Evolutionary conservation across 1,140 invertebrate species (phyloP), one percentile per base, ranked within the genome.

Genomic region (Heterodera carotae): DNA sequence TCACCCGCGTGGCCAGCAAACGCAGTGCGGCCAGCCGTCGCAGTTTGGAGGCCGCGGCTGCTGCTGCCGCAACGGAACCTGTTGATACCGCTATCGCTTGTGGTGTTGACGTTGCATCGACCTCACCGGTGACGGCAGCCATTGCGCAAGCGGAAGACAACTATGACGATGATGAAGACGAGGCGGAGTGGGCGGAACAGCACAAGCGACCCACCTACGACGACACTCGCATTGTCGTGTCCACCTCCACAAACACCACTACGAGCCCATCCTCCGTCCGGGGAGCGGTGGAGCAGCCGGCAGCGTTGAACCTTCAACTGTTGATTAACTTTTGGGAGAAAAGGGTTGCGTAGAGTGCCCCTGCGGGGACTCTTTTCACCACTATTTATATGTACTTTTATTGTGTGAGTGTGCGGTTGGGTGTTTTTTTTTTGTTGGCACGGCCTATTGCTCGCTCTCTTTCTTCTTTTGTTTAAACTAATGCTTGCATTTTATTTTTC

Each of bases 291-390:
- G n/a, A n/a, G n/a, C n/a, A n/a, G n/a, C n/a, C n/a, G n/a, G n/a
- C n/a, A n/a, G n/a, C n/a, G n/a, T n/a, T n/a, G n/a, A n/a, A n/a
- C n/a, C n/a, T n/a, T 78, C 25, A 29, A 72, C 59, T n/a, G 22
- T 59, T 27, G 34, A 73, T 10, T 66, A 75, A 22, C 43, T 72
- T 27, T 72, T 36, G 56, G 27, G 43, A 10, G 1, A 70, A 25
- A 43, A 70, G 69, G 12, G 31, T 25, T 27, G 29, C 56, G 39
- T 29, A 31, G 29, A 6, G 25, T 27, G 34, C 69, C 15, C 2
- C 15, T 70, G n/a, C n/a, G n/a, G n/a, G n/a, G n/a, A n/a, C n/a
- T n/a, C n/a, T n/a, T n/a, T n/a, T n/a, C n/a, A n/a, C n/a, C n/a
- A n/a, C n/a, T n/a, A n/a, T n/a, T n/a, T n/a, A n/a, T n/a, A n/a